Conservation (phyloP, 2,888 invertebrate species). For the Coenonympha arcania region DNA sequence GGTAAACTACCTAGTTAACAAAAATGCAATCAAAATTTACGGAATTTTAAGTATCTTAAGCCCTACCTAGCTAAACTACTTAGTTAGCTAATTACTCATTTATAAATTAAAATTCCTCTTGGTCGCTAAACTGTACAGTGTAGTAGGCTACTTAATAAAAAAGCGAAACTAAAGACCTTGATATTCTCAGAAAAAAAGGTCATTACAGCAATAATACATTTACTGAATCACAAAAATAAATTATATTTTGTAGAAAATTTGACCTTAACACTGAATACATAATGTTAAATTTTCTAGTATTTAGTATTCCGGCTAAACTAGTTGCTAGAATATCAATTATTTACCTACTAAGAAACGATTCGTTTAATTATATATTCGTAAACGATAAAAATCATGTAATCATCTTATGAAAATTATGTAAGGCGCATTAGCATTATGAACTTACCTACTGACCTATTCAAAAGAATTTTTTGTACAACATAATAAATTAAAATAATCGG, state of each 20-base stretch:
- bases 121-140: neutral
- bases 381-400: neutral
- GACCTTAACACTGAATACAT: slow-evolving; percentile 12
- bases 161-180: slow-evolving; percentile 15
- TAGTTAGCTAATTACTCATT: neutral
- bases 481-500: no score
- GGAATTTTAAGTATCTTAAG: no score
- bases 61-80: no score
- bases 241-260: slow-evolving; percentile 1
- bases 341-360: neutral
- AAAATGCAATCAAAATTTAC: no score
- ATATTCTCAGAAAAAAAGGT: slow-evolving; percentile 12
- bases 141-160: slow-evolving; percentile 1
- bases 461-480: no score
- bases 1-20: no score
- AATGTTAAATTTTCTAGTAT: neutral
- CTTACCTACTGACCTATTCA: no score
- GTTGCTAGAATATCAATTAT: neutral
- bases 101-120: neutral
- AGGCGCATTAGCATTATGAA: no score
- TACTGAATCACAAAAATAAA: neutral
- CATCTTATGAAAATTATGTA: no score
- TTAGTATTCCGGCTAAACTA: neutral
- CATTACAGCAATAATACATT: slow-evolving; percentile 7
- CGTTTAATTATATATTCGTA: neutral